A percentile compares a stretch with the other conserved stretches of the same genome.
Evolutionary conservation across 1,140 invertebrate species (phyloP).

Genomic region (Hypothenemus hampei): DNA sequence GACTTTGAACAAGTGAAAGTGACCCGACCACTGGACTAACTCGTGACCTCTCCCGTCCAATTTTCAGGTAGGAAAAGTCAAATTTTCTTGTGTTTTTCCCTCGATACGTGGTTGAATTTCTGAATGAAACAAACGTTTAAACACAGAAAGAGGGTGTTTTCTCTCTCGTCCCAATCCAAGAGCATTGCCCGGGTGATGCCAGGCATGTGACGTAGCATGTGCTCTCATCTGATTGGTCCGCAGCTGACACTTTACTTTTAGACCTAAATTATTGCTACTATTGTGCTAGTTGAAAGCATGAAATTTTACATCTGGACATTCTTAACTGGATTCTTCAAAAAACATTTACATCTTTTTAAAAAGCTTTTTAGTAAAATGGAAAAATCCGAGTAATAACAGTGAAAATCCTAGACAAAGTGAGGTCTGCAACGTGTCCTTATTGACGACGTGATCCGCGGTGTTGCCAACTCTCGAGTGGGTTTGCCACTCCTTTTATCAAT

Average conservation of each 20-base stretch:
- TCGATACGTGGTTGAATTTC: background rate
- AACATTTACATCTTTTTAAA: too few species aligned
- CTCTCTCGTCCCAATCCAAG: conserved; percentile 9
- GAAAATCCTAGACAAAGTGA: conserved; percentile 9
- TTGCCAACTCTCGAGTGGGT: conserved; percentile 15
- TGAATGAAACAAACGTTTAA: background rate
- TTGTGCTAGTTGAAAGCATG: background rate
- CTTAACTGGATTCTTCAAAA: too few species aligned
- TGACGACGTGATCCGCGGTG: conserved; percentile 24
- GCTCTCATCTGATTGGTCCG: conserved; percentile 30
- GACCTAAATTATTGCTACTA: background rate
- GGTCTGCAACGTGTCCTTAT: conserved; percentile 29
- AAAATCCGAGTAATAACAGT: background rate
- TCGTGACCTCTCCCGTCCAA: background rate
- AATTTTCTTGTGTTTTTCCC: too few species aligned
- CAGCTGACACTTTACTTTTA: conserved; percentile 14
- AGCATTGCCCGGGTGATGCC: conserved; percentile 33
- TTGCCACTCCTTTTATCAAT: conserved; percentile 29
- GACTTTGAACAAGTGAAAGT: conserved; percentile 18
- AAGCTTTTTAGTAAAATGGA: too few species aligned
- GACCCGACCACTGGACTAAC: conserved; percentile 6
- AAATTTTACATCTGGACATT: background rate
- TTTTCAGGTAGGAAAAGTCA: background rate
- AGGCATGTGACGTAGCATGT: conserved; percentile 35
- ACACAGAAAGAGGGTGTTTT: conserved; percentile 14